These are phyloP conservation scores for Drosophila stalkeri DNA, from an alignment of 2,888 invertebrate genomes.

Conservation along the genomic window DNA sequence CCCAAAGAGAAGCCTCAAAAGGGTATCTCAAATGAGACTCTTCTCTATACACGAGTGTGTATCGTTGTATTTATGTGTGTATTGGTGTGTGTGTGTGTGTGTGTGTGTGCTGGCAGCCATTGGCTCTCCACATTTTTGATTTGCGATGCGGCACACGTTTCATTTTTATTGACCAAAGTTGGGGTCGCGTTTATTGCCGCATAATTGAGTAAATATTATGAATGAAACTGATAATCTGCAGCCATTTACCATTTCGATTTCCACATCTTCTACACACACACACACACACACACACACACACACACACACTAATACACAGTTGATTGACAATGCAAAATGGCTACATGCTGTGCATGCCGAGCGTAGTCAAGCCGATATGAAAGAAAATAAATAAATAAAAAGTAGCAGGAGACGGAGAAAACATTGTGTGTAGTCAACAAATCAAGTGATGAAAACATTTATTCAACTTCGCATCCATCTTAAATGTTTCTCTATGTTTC, in stretches of 20 bases:
- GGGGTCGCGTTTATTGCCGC: constrained; percentile 71
- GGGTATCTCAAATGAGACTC: constrained; percentile 8
- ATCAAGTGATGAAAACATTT: constrained; percentile 25
- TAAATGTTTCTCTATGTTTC: constrained; percentile 1
- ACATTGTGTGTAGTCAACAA: constrained; percentile 22
- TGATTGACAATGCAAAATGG: constrained; percentile 63
- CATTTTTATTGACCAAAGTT: constrained; percentile 71
- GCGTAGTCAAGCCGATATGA: constrained; percentile 2
- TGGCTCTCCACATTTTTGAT: constrained; percentile 44
- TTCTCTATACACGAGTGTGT: background rate
- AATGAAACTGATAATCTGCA: constrained; percentile 72
- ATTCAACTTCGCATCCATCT: constrained; percentile 14
- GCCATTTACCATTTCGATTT: constrained; percentile 64
- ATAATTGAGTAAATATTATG: constrained; percentile 73
- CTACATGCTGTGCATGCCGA: constrained; percentile 46
- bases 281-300: background rate
- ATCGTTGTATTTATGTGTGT: background rate
- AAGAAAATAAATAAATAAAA: background rate
- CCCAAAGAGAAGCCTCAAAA: constrained; percentile 14
- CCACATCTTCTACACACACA: constrained; percentile 5
- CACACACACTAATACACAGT: constrained; percentile 6
- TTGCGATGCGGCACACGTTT: constrained; percentile 63
- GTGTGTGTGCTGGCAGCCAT: background rate
- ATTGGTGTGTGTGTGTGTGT: background rate
- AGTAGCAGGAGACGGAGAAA: background rate